A percentile compares a stretch with the other conserved stretches of the same genome.
These are phyloP conservation scores for Pocillopora verrucosa DNA, from an alignment of 64 coral and sea anemone species.

Conservation along the genomic window DNA sequence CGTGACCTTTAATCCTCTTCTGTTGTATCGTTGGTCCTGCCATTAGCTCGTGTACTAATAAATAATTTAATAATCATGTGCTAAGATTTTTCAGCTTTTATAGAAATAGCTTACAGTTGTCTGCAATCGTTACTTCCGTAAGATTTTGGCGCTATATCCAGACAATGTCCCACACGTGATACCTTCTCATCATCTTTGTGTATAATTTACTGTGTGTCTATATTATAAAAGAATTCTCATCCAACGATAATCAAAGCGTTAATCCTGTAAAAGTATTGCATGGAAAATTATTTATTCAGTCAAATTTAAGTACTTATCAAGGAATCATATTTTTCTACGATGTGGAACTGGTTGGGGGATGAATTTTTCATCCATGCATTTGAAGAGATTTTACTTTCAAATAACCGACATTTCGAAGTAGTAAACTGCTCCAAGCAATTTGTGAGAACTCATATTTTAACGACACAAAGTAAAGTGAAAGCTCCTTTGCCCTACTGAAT, in stretches of 20 bases:
- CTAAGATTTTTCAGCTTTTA: neutral
- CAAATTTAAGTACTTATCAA: too few species aligned
- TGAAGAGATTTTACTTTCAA: too few species aligned
- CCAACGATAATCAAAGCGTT: too few species aligned
- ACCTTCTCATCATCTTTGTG: too few species aligned
- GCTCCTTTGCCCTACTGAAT: neutral
- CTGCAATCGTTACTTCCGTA: neutral
- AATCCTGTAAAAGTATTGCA: too few species aligned
- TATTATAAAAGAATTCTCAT: too few species aligned
- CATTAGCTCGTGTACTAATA: neutral
- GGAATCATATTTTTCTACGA: too few species aligned
- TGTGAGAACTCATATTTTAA: neutral
- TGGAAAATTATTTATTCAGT: too few species aligned
- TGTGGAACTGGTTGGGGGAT: too few species aligned
- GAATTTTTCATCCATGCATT: too few species aligned
- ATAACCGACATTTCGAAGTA: too few species aligned
- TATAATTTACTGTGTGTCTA: too few species aligned
- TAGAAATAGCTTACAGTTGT: neutral
- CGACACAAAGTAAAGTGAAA: neutral
- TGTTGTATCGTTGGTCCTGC: conserved; percentile 7
- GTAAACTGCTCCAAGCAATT: neutral
- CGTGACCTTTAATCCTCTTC: neutral
- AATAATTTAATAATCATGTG: conserved; percentile 16
- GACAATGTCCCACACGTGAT: neutral
- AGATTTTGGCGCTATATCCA: neutral